Conservation (phyloP, 2,888 invertebrate species). For the Aleiodes testaceus region DNA sequence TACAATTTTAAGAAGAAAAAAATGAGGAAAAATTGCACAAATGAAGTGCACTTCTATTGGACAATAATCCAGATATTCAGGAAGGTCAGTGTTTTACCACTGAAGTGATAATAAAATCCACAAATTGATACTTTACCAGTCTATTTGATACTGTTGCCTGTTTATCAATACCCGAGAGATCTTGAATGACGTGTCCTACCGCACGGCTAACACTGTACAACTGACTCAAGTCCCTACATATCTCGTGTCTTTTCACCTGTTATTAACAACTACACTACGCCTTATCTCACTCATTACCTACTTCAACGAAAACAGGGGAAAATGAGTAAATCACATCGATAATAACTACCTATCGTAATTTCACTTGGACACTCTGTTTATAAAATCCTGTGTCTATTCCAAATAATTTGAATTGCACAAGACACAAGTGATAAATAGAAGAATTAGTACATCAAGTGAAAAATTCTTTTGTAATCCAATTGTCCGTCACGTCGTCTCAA, state of each 20-base stretch:
- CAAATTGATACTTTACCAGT: background rate
- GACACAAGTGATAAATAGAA: too few species aligned
- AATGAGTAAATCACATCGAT: slow-evolving; percentile 1
- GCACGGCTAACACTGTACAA: slow-evolving; percentile 41
- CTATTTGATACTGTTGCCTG: background rate
- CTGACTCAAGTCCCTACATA: slow-evolving; percentile 41
- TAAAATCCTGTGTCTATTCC: too few species aligned
- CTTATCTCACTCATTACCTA: slow-evolving; percentile 4
- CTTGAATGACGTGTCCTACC: slow-evolving; percentile 21
- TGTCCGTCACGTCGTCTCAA: too few species aligned
- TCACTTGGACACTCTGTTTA: background rate
- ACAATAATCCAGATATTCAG: too few species aligned
- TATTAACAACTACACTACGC: background rate
- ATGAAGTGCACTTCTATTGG: too few species aligned
- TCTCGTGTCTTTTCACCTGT: slow-evolving; percentile 5
- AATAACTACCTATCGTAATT: background rate
- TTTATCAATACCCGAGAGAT: background rate
- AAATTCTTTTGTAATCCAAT: too few species aligned
- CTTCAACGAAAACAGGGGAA: background rate
- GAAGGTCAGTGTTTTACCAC: too few species aligned
- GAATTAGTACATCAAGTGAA: too few species aligned
- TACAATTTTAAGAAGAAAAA: too few species aligned
- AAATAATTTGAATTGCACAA: too few species aligned
- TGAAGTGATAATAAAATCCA: too few species aligned
- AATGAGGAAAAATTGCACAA: too few species aligned